Evolutionary conservation across 2,888 invertebrate genomes (phyloP).

Genomic region (Caenorhabditis sp.): DNA sequence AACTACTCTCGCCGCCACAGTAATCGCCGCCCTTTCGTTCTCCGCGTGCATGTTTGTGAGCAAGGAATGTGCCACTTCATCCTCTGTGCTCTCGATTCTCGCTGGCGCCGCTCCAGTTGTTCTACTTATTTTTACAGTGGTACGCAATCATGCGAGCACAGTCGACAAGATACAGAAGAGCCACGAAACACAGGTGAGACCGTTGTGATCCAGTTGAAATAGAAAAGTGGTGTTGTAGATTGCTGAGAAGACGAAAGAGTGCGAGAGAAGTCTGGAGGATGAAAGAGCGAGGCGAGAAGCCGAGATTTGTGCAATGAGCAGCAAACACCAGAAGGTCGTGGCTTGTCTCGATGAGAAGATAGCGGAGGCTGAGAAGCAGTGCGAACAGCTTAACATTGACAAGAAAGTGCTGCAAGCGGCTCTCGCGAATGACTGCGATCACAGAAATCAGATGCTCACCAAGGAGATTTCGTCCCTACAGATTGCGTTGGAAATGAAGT

Average conservation of each 20-base stretch:
- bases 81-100: slow-evolving; percentile 27
- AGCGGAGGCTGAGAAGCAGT: slow-evolving; percentile 59
- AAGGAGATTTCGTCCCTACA: slow-evolving; percentile 71
- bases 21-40: slow-evolving; percentile 46
- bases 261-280: slow-evolving; percentile 57
- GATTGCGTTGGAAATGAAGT: slow-evolving; percentile 71
- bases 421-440: slow-evolving; percentile 66
- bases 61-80: slow-evolving; percentile 40
- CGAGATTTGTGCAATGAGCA: slow-evolving; percentile 59
- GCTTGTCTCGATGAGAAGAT: slow-evolving; percentile 63
- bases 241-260: slow-evolving; percentile 58
- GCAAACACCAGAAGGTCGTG: slow-evolving; percentile 62
- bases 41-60: slow-evolving; percentile 47
- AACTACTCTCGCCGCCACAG: slow-evolving; percentile 33
- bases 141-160: slow-evolving; percentile 57
- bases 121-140: slow-evolving; percentile 67
- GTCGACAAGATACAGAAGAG: slow-evolving; percentile 54
- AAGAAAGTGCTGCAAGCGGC: slow-evolving; percentile 65
- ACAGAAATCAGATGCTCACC: slow-evolving; percentile 68
- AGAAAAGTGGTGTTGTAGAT: slow-evolving; percentile 35
- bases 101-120: slow-evolving; percentile 60
- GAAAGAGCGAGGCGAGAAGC: slow-evolving; percentile 59
- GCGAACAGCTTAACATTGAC: slow-evolving; percentile 59
- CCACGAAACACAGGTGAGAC: slow-evolving; percentile 63
- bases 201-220: background rate